phyloP scores from a whole-genome alignment of 2,888 invertebrate genomes.

The Nomada ferruginata region DNA sequence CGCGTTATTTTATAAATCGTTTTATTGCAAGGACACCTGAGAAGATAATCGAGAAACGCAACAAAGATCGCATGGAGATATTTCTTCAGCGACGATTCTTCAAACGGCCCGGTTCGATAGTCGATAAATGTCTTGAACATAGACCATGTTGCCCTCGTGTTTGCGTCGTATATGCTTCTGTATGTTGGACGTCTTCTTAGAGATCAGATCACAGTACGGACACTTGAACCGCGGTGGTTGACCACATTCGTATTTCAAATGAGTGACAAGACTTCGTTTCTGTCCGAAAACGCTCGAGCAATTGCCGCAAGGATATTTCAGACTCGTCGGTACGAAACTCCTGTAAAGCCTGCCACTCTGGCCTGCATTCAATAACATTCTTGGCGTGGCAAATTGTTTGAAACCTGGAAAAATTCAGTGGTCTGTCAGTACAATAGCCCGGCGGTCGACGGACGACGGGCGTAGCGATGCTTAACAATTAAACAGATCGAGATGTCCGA shows the following conservation, averaged over 20 bases:
- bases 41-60: too few species aligned
- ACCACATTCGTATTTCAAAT: slow-evolving; percentile 80
- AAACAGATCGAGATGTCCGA: not conserved
- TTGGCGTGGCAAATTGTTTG: slow-evolving; percentile 37
- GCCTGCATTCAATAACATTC: slow-evolving; percentile 29
- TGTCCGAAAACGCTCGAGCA: slow-evolving; percentile 77
- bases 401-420: slow-evolving; percentile 58
- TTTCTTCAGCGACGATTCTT: not conserved
- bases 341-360: slow-evolving; percentile 39
- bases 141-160: slow-evolving; percentile 71
- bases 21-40: slow-evolving; percentile 14
- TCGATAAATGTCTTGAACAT: slow-evolving; percentile 69
- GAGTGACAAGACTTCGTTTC: slow-evolving; percentile 72
- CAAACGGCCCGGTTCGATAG: slow-evolving; percentile 28
- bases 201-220: slow-evolving; percentile 78
- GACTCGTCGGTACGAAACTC: slow-evolving; percentile 19
- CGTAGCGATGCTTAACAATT: not conserved
- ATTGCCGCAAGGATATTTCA: slow-evolving; percentile 73
- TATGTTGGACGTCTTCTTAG: slow-evolving; percentile 78
- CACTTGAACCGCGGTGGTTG: slow-evolving; percentile 81
- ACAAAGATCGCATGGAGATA: not conserved
- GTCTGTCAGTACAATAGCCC: slow-evolving; percentile 29
- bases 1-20: not conserved
- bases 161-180: slow-evolving; percentile 75
- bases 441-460: too few species aligned